A percentile compares a stretch with the other conserved stretches of the same genome.
Conservation (phyloP, 2,888 invertebrate species). For the Teleogryllus oceanicus region DNA sequence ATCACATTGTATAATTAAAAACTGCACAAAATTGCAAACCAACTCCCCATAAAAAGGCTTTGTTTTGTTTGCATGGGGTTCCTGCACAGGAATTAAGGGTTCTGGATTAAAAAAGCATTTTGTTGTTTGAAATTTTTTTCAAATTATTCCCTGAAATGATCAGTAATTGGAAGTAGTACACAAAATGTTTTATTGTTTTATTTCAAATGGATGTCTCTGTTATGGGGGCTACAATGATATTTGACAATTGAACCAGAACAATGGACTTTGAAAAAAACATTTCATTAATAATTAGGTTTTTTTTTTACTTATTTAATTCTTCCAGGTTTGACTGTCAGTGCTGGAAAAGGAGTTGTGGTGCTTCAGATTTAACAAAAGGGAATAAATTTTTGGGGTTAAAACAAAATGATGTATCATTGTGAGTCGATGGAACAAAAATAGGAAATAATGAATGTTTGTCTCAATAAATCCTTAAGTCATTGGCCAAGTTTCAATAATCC, state of each 20-base stretch:
- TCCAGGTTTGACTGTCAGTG: neutral
- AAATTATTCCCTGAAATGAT: too few species aligned
- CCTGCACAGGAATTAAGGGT: constrained; percentile 21
- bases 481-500: neutral
- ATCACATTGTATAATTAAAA: constrained; percentile 22
- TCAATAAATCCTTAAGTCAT: neutral
- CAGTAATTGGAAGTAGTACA: too few species aligned
- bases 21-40: neutral
- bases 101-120: neutral
- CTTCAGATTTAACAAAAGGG: constrained; percentile 22
- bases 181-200: too few species aligned
- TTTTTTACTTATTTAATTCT: too few species aligned
- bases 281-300: too few species aligned
- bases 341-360: constrained; percentile 21
- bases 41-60: neutral
- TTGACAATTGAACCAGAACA: too few species aligned
- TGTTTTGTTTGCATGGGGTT: constrained; percentile 23
- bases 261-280: too few species aligned
- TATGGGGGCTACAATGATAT: too few species aligned
- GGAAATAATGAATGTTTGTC: neutral
- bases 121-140: too few species aligned
- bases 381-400: neutral
- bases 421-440: constrained; percentile 23
- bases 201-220: too few species aligned
- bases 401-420: constrained; percentile 22